A percentile compares a stretch with the other conserved stretches of the same genome.
Conservation (phyloP, 2,797 vertebrate genomes). For the Diplodus sargus region DNA sequence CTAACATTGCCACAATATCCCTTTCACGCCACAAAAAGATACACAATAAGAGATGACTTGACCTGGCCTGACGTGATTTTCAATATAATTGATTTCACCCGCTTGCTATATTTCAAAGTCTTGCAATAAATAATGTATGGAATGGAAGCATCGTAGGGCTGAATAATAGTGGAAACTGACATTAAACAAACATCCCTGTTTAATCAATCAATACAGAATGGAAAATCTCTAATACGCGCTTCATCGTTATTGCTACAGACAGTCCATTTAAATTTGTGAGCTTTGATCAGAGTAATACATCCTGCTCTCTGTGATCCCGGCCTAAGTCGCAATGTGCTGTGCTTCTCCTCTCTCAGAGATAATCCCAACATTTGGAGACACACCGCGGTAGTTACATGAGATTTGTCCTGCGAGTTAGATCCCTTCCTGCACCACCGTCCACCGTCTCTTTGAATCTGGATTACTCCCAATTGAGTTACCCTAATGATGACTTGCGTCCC, state of each 20-base stretch:
- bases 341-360: constrained; percentile 33
- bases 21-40: neutral
- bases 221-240: neutral
- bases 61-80: neutral
- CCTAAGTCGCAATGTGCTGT: constrained; percentile 27
- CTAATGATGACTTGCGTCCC: constrained; percentile 76
- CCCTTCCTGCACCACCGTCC: constrained; percentile 50
- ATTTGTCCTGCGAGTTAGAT: constrained; percentile 57
- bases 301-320: constrained; percentile 4
- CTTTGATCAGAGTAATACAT: constrained; percentile 23
- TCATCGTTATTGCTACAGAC: neutral
- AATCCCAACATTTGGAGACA: constrained; percentile 52
- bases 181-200: neutral
- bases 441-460: constrained; percentile 70
- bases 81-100: neutral
- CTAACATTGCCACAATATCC: neutral
- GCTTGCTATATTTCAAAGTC: neutral
- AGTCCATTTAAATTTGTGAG: constrained; percentile 2
- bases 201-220: neutral
- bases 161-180: neutral
- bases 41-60: neutral
- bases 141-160: neutral
- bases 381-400: constrained; percentile 50
- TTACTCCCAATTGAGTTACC: constrained; percentile 62
- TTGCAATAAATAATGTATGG: neutral